Evolutionary conservation across 2,113 vertebrate genomes (phyloP), one percentile per base, ranked within the genome.

Genomic region (Trogon melanurus): DNA sequence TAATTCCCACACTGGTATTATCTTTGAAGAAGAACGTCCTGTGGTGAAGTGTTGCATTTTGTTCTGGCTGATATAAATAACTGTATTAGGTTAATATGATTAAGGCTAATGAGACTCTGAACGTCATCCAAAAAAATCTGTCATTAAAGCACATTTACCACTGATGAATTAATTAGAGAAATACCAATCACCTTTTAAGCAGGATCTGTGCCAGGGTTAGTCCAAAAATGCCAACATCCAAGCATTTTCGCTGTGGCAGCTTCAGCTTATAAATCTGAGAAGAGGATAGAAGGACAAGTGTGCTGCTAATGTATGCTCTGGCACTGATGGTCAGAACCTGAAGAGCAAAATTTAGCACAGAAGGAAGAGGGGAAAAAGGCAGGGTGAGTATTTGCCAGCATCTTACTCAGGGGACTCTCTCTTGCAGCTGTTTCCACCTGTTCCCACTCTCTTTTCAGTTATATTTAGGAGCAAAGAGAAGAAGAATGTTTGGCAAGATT

Each of bases 101-200:
- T 95, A 97, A 96, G 67, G 61, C 62, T 97, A 98, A 98, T 95
- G 95, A 98, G 95, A 96, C 88, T 92, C 27, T 94, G 93, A 97
- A 95, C 74, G 34, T 91, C 84, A 92, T 96, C 95, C 92, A 96
- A 94, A 88, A 88, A 94, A 95, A 88, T 27, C 19, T 94, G 92
- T 95, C 93, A 95, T 92, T 92, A 96, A 97, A 96, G 75, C 88
- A 95, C 80, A 94, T 96, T 94, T 96, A 91, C 86, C 88, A 64
- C 88, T 91, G 85, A 96, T 94, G 29, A 96, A 96, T 97, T 97
- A 96, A 97, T 97, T 97, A 96, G 73, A 85, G 93, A 97, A 97
- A 96, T 87, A 94, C 20, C 51, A 96, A 94, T 78, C 65, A 95
- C 71, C 94, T 93, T 95, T 94, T 95, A 94, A 94, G 82, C 30